These are phyloP conservation scores for Tretioscincus oriximinensis DNA, from an alignment of 2,113 vertebrate species.

Conservation along the genomic window DNA sequence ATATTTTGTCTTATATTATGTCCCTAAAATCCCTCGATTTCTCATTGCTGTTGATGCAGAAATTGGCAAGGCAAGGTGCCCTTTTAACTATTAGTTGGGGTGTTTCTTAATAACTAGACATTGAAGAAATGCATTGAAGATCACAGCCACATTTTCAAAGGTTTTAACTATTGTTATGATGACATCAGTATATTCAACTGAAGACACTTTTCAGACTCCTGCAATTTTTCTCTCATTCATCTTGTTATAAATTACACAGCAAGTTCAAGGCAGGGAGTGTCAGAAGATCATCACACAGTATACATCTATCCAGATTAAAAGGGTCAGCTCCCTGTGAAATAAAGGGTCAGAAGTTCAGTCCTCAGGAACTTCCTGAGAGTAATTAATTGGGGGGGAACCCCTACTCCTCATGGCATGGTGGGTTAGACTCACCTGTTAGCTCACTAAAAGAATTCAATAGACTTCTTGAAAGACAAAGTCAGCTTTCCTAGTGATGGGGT, in stretches of 20 bases:
- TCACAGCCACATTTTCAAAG: constrained; percentile 2
- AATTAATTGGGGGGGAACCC: too few relatives aligned
- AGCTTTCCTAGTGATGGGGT: too few relatives aligned
- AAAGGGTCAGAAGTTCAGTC: too few relatives aligned
- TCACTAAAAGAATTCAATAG: too few relatives aligned
- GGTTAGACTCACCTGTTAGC: too few relatives aligned
- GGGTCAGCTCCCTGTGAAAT: too few relatives aligned
- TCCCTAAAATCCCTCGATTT: not conserved
- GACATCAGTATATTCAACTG: constrained; percentile 26
- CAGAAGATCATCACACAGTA: not conserved
- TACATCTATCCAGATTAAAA: not conserved
- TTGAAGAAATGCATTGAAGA: not conserved
- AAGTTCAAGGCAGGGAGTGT: not conserved
- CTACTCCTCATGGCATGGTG: too few relatives aligned
- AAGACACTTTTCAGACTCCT: constrained; percentile 3
- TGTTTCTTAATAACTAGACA: not conserved
- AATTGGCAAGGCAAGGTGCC: constrained; percentile 10
- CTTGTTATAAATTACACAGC: constrained; percentile 18
- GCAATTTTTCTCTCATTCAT: constrained; percentile 2
- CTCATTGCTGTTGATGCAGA: not conserved
- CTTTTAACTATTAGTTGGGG: constrained; percentile 1
- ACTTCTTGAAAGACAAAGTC: too few relatives aligned
- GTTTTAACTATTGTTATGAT: not conserved
- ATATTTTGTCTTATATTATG: not conserved
- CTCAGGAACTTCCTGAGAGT: too few relatives aligned